phyloP scores from a whole-genome alignment of 2,888 invertebrate genomes.

The Eilema caniola region DNA sequence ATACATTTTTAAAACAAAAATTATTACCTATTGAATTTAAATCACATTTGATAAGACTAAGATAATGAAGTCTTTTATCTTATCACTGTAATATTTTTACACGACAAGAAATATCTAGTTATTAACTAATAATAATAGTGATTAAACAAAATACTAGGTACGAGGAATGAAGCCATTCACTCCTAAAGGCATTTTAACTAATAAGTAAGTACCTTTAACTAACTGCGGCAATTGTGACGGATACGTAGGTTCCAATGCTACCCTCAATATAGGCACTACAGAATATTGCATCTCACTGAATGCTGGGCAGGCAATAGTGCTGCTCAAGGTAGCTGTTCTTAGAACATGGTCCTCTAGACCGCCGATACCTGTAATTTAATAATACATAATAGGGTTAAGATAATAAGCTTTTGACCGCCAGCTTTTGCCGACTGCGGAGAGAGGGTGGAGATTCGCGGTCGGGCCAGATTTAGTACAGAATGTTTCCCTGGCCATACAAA shows the following conservation, averaged over 20 bases:
- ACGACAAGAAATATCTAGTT: no score
- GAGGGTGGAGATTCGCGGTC: no score
- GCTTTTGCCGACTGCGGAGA: no score
- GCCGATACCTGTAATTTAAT: conserved; percentile 89
- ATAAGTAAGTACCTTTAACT: conserved; percentile 83
- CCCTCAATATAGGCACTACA: conserved; percentile 96
- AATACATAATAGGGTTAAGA: neutral
- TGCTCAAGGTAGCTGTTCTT: conserved; percentile 96
- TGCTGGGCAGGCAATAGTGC: conserved; percentile 93
- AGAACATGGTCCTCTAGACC: conserved; percentile 94
- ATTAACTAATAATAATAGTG: no score
- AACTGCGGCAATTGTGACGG: conserved; percentile 92
- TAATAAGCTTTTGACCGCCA: neutral
- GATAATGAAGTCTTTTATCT: no score
- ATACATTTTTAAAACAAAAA: no score
- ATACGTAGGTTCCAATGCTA: conserved; percentile 96
- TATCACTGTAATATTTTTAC: no score
- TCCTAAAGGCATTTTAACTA: no score
- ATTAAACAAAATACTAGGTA: no score
- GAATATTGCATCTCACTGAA: conserved; percentile 93
- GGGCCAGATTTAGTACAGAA: no score
- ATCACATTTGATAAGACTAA: no score
- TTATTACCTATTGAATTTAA: neutral
- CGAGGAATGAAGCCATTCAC: neutral
- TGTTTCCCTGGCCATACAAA: no score